These are phyloP conservation scores for Whitmania pigra DNA, from an alignment of 1,140 invertebrate species.

Conservation along the genomic window DNA sequence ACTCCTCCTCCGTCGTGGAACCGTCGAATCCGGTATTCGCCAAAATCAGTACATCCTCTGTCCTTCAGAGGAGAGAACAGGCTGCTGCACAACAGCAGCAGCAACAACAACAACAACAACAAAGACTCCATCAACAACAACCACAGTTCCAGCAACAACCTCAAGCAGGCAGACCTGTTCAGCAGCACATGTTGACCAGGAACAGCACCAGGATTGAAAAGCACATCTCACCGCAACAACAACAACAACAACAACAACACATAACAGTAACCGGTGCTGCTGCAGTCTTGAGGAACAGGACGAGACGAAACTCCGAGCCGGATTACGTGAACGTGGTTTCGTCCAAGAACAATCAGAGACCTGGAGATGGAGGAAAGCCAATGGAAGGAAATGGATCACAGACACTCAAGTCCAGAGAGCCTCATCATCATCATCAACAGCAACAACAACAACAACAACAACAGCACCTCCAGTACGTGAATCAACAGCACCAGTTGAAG, in stretches of 20 bases:
- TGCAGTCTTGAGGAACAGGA: not conserved
- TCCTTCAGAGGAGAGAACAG: constrained; percentile 1
- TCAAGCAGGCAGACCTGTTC: not conserved
- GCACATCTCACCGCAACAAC: not conserved
- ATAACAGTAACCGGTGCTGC: not conserved
- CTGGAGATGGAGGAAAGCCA: not conserved
- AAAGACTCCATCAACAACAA: not conserved
- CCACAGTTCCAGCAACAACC: constrained; percentile 1
- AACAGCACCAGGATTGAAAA: not conserved
- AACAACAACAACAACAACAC: constrained; percentile 1
- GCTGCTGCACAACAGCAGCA: not conserved
- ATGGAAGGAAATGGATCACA: not conserved
- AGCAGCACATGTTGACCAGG: not conserved
- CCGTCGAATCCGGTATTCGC: not conserved
- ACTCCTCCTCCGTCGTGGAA: not conserved
- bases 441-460: not conserved
- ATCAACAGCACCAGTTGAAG: not conserved
- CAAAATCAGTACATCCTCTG: not conserved
- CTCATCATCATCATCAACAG: not conserved
- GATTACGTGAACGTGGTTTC: constrained; percentile 35
- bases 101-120: not conserved
- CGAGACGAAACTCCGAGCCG: constrained; percentile 31
- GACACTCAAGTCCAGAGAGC: constrained; percentile 3
- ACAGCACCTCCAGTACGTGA: not conserved
- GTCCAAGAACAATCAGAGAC: not conserved